These are phyloP conservation scores for Rhodophaea formosa DNA, from an alignment of 2,888 invertebrate genomes.

Conservation along the genomic window DNA sequence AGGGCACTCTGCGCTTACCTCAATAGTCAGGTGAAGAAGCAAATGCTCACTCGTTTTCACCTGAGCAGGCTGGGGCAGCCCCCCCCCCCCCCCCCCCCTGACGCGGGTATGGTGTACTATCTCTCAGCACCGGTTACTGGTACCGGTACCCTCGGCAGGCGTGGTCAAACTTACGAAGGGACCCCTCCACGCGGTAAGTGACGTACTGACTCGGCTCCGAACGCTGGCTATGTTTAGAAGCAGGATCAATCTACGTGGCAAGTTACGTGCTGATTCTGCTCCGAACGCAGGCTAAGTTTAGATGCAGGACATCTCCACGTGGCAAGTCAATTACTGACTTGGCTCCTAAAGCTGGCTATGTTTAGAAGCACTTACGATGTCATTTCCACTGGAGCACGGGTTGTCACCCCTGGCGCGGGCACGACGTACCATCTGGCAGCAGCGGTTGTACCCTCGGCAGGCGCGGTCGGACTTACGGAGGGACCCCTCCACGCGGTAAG, in stretches of 20 bases:
- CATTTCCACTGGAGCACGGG: constrained; percentile 77
- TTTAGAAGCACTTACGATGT: constrained; percentile 52
- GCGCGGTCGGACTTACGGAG: constrained; percentile 81
- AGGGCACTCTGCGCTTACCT: too few species aligned
- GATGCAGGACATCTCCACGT: too few species aligned
- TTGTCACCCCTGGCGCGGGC: constrained; percentile 69
- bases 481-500: constrained; percentile 85
- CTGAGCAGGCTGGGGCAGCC: constrained; percentile 63
- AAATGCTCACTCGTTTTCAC: constrained; percentile 83
- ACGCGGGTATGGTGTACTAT: constrained; percentile 66
- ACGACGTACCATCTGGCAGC: constrained; percentile 63
- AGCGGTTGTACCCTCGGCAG: constrained; percentile 53
- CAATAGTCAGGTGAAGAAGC: too few species aligned
- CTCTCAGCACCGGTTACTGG: constrained; percentile 61
- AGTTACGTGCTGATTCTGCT: too few species aligned
- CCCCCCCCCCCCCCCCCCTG: too few species aligned
- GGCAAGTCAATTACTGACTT: too few species aligned
- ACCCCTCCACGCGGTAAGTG: constrained; percentile 85
- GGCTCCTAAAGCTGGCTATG: too few species aligned
- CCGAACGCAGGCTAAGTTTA: too few species aligned
- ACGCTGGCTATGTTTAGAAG: constrained; percentile 82
- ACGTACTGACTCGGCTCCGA: constrained; percentile 85
- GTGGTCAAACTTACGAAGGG: constrained; percentile 79
- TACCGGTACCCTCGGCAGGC: constrained; percentile 65
- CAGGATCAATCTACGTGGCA: too few species aligned